Percentiles rank a stretch among this genome's conserved stretches.
Evolutionary conservation across 2,797 vertebrate genomes (phyloP).

Genomic region (Gorsachius magnificus): DNA sequence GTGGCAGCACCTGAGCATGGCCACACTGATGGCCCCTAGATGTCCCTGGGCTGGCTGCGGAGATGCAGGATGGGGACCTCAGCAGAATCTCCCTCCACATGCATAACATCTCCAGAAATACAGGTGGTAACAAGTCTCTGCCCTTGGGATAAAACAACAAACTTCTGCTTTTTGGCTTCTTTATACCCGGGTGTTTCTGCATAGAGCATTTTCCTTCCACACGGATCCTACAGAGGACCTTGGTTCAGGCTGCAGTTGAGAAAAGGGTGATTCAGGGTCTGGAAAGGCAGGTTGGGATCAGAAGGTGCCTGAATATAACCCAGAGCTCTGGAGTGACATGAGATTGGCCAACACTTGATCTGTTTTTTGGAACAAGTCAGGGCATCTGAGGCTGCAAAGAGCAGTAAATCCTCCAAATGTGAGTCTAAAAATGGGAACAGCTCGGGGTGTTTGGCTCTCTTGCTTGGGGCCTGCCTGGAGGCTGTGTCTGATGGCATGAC

Average conservation of each 20-base stretch:
- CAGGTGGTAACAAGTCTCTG: neutral
- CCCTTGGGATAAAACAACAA: neutral
- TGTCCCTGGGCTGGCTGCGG: neutral
- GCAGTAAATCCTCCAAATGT: neutral
- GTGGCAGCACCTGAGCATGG: neutral
- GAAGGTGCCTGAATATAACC: neutral
- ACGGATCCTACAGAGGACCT: rapidly evolving
- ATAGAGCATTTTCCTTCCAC: rapidly evolving
- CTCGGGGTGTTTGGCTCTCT: rapidly evolving
- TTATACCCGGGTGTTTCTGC: neutral
- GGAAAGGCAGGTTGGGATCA: neutral
- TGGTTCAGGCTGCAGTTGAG: neutral
- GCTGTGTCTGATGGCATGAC: neutral
- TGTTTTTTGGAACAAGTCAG: neutral
- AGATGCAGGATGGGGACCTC: neutral
- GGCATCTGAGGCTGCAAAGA: neutral
- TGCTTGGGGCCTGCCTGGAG: neutral
- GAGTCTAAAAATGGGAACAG: neutral
- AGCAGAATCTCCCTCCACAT: neutral
- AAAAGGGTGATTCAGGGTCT: neutral
- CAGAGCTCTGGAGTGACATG: neutral
- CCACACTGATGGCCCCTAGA: rapidly evolving
- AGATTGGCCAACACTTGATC: neutral
- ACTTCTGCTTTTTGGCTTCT: neutral
- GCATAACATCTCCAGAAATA: neutral